These are phyloP conservation scores for Choreutis nemorana DNA, from an alignment of 2,888 invertebrate species.

Conservation along the genomic window DNA sequence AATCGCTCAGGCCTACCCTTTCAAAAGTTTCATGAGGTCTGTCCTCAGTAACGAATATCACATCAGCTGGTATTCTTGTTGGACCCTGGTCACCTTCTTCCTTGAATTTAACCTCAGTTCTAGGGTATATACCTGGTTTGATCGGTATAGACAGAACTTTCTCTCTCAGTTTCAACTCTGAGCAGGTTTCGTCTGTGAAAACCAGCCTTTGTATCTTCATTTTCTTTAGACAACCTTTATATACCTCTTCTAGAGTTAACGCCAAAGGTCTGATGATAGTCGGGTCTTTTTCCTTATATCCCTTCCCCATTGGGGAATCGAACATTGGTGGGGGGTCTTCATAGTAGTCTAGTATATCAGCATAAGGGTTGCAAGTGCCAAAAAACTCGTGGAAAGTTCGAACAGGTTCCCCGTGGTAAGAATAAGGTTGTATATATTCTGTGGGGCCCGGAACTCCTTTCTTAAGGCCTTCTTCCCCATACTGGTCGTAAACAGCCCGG, in stretches of 20 bases:
- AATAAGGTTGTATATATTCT: conserved; percentile 74
- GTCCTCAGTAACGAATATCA: conserved; percentile 78
- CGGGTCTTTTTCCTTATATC: conserved; percentile 68
- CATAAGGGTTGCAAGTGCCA: conserved; percentile 83
- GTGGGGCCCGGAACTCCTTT: conserved; percentile 76
- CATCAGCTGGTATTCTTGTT: conserved; percentile 76
- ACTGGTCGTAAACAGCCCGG: conserved; percentile 86
- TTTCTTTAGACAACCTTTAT: conserved; percentile 80
- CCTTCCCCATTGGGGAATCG: conserved; percentile 67
- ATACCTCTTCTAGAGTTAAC: conserved; percentile 66
- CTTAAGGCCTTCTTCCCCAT: conserved; percentile 88
- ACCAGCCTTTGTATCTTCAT: conserved; percentile 81
- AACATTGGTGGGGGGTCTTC: conserved; percentile 70
- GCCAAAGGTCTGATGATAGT: conserved; percentile 55
- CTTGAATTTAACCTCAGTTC: conserved; percentile 76
- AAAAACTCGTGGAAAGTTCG: conserved; percentile 82
- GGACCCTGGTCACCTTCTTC: conserved; percentile 84
- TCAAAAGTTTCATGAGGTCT: conserved; percentile 72
- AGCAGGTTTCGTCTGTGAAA: conserved; percentile 69
- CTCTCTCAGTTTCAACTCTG: conserved; percentile 70
- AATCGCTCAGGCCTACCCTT: conserved; percentile 70
- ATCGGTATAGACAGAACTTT: conserved; percentile 79
- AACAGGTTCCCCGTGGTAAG: conserved; percentile 82
- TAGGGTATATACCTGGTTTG: conserved; percentile 76
- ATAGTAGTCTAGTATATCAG: conserved; percentile 74